phyloP scores from a whole-genome alignment of 2,888 invertebrate species.

The Drosophila mulleri region DNA sequence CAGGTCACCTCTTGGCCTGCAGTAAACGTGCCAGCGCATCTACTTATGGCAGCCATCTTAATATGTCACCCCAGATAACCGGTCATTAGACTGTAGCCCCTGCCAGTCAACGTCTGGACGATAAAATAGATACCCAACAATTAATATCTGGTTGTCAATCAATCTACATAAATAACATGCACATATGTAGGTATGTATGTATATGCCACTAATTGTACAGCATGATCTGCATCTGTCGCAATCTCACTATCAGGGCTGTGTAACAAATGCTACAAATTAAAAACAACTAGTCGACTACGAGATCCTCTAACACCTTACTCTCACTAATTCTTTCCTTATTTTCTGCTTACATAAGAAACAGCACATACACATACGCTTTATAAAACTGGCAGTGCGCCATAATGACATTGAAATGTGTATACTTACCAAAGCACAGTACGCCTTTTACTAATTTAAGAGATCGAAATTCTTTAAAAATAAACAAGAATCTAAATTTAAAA shows the following conservation, averaged over 20 bases:
- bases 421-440: no score
- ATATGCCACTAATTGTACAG: conserved; percentile 2
- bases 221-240: not conserved
- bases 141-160: conserved; percentile 6
- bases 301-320: no score
- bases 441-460: no score
- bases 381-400: no score
- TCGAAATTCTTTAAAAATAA: no score
- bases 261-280: not conserved
- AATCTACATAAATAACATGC: not conserved
- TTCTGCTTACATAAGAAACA: no score
- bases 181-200: no score
- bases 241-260: not conserved
- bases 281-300: no score
- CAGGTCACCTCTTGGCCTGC: not conserved
- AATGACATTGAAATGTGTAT: no score
- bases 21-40: not conserved
- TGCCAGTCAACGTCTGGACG: not conserved
- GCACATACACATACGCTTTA: no score
- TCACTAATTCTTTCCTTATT: no score
- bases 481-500: no score
- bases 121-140: not conserved
- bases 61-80: not conserved
- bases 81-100: not conserved
- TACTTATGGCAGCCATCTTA: not conserved